Base-by-base conservation (phyloP, 2,888 invertebrate genomes). In the Diaperis boleti region DNA sequence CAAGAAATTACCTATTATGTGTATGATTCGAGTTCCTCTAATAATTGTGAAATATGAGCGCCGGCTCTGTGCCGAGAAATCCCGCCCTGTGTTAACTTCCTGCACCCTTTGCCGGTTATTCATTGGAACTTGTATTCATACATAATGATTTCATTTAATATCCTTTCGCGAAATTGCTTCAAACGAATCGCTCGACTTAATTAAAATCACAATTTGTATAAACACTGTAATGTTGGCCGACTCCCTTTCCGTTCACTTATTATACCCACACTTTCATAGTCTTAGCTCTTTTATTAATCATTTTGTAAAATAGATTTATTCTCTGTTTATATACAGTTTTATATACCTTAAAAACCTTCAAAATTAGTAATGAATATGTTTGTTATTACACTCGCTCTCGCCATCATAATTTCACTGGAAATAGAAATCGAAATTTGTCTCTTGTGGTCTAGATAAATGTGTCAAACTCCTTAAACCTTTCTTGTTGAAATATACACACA, bases 1-100 rank as follows among this genome's bases (percentile, higher is more conserved):
- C 82, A 82, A 82, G 82, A 82, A 82, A 82, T 82, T 82, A 82
- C 82, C 82, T 82, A 82, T 82, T 82, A 82, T 82, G 80, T 79
- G 80, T 81, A 81, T 81, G 81, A 82, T 82, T 82, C 80, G 80
- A 80, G 79, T 78, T 77, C 78, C 80, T 78, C 78, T 78, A 79
- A 80, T 82, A 80, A 82, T 81, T 81, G 81, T 81, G 81, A 81
- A 81, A 81, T 81, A 81, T 79, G 79, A 79, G 77, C 74, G 68
- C 70, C 71, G 65, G 73, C 69, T 71, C 65, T 61, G 56, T 62
- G 62, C 42, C 55, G 64, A 60, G 60, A 64, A 64, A 64, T 60
- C 64, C 64, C 63, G 50, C 49, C 42, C 59, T 49, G 59, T 59
- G 59, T 49, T 49, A 49, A 49, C 59, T 60, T 52, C 59, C 45